phyloP scores from a whole-genome alignment of 2,113 vertebrate genomes.

The Rhea americana region DNA sequence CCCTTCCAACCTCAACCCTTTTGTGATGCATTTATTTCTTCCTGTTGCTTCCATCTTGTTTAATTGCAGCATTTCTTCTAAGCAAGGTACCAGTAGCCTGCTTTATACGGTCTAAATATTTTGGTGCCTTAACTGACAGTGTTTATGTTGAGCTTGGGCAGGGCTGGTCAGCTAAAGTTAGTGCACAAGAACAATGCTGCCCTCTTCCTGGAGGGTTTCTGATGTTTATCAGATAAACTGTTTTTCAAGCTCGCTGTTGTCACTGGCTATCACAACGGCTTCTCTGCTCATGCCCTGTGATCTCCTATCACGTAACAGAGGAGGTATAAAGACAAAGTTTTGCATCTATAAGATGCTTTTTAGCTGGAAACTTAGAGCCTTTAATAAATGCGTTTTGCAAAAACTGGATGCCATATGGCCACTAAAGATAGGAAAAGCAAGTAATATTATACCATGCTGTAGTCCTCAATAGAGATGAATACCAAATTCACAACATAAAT shows the following conservation, averaged over 20 bases:
- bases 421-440: background rate
- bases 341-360: background rate
- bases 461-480: background rate
- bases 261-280: background rate
- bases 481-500: background rate
- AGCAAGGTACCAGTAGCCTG: background rate
- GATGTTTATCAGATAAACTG: accelerated
- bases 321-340: background rate
- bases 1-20: no score
- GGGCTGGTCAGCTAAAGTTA: background rate
- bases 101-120: background rate
- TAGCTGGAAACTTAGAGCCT: background rate
- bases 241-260: background rate
- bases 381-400: background rate
- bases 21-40: background rate
- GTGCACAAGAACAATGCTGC: background rate
- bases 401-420: background rate
- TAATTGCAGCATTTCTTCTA: background rate
- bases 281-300: background rate
- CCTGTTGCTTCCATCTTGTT: background rate
- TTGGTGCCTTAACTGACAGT: background rate
- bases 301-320: background rate
- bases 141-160: background rate
- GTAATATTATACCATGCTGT: background rate
- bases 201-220: background rate